Evolutionary conservation across 2,888 invertebrate species (phyloP), one percentile per base, ranked within the genome.

Genomic region (Ceramica pisi): DNA sequence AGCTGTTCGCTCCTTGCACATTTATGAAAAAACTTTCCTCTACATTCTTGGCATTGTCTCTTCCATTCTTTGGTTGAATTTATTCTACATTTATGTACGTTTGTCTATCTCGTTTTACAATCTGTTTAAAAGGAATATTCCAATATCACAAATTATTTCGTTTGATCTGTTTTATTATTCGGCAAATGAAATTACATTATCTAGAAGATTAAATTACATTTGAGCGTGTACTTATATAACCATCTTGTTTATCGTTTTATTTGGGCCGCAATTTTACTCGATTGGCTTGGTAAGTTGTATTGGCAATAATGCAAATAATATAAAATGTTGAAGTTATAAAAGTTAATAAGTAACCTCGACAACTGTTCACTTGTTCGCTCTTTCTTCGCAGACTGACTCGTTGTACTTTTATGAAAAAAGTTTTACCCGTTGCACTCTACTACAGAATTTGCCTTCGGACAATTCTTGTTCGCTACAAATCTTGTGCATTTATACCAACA

Each of bases 11-110:
- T 89, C 77, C 90, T 91, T 92, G 92, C 93, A 91, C 94, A 93
- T 94, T 95, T 95, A 95, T 95, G 95, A 96, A 95, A 95, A 95
- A 95, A 94, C 91, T 94, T 94, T 93, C 86, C 86, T 91, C 90
- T 90, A 91, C 91, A 92, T 93, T 92, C 92, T 92, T 92, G 90
- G 89, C 92, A 92, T 92, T 92, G 92, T 94, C 93, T 91, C 88
- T 88, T 86, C 87, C 89, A 88, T 89, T 90, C 70, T 60, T 73
- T 71, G 48, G 59, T 83, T 67, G 46, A 78, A 82, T 73, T 80
- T 82, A 77, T 83, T 86, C 85, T 88, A 86, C 86, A 76, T 80
- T 80, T 76, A 76, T 63, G 63, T 72, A 68, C 51, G 62, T 80
- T 66, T 68, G 62, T 68, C 55, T 65, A 19, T 26, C 35, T 66